These are phyloP conservation scores for Hoplodrina blanda DNA, from an alignment of 2,888 invertebrate species.

Conservation along the genomic window DNA sequence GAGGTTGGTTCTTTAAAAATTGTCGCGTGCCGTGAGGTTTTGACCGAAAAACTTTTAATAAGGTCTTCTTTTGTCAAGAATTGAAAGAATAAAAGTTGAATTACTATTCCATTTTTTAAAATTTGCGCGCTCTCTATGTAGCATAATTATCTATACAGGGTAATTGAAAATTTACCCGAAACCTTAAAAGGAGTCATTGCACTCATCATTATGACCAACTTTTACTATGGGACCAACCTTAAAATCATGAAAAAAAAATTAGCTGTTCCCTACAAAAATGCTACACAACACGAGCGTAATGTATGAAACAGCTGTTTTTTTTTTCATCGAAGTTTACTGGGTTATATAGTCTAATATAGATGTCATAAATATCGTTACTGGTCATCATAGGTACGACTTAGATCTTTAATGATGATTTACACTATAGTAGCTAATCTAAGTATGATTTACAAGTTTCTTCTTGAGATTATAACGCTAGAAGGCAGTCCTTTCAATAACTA, in stretches of 20 bases:
- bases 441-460: conserved; percentile 27
- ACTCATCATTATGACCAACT: no score
- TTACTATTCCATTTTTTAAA: conserved; percentile 10
- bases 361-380: conserved; percentile 31
- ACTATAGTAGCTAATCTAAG: not conserved
- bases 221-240: no score
- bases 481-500: conserved; percentile 8
- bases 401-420: conserved; percentile 30
- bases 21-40: conserved; percentile 67
- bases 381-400: conserved; percentile 14
- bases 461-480: not conserved
- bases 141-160: no score
- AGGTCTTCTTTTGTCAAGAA: conserved; percentile 37
- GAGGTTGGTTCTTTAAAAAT: conserved; percentile 56
- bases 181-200: no score
- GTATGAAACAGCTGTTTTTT: no score
- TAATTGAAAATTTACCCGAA: no score
- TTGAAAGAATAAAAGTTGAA: conserved; percentile 36
- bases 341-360: conserved; percentile 20
- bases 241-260: no score
- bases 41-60: conserved; percentile 31
- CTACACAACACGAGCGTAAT: no score
- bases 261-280: no score
- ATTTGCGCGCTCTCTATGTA: not conserved
- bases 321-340: no score